These are phyloP conservation scores for Carassius carassius DNA, from an alignment of 2,113 vertebrate species.

Conservation along the genomic window DNA sequence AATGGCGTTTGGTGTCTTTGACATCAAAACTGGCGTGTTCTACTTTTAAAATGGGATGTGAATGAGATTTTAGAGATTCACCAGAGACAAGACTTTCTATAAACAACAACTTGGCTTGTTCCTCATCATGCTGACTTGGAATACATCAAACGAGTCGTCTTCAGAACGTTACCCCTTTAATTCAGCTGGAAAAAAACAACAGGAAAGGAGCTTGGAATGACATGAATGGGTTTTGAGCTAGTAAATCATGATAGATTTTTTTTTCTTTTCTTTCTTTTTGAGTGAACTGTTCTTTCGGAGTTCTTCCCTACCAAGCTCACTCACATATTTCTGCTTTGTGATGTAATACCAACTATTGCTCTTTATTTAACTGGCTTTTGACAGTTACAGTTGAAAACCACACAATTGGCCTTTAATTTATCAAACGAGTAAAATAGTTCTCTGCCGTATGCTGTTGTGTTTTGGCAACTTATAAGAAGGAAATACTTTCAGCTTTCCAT, in stretches of 20 bases:
- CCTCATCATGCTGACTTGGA: neutral
- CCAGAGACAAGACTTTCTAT: neutral
- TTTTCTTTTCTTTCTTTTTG: neutral
- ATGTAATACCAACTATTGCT: neutral
- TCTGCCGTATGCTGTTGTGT: neutral
- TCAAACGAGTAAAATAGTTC: neutral
- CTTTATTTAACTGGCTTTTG: neutral
- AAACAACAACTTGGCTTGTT: neutral
- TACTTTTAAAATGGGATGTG: neutral
- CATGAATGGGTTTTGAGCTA: neutral
- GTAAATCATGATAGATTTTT: neutral
- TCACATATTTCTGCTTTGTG: neutral
- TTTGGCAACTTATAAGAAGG: neutral
- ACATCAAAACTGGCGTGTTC: neutral
- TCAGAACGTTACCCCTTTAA: no score
- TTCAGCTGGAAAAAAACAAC: no score
- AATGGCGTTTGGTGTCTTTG: neutral
- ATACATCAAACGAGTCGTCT: no score
- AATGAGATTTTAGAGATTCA: neutral
- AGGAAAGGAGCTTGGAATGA: no score
- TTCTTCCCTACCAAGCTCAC: neutral
- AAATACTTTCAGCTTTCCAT: neutral
- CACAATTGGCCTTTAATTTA: neutral
- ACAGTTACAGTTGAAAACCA: neutral
- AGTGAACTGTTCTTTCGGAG: neutral